These are phyloP conservation scores for Microplitis deprimator DNA, from an alignment of 2,888 invertebrate genomes.

Conservation along the genomic window DNA sequence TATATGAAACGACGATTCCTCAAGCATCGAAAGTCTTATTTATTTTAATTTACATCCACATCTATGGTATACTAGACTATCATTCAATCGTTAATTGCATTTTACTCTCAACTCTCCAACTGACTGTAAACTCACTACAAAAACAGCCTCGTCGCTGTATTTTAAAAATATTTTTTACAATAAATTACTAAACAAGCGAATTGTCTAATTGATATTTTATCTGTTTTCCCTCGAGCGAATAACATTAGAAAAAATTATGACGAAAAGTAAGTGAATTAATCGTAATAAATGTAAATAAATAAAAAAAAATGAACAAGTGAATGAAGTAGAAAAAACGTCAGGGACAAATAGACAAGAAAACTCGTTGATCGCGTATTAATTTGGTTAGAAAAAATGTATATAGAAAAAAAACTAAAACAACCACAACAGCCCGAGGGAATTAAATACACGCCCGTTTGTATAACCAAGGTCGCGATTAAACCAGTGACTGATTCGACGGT, in stretches of 20 bases:
- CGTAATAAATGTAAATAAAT: slow-evolving; percentile 5
- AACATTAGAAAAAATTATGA: neutral
- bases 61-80: neutral
- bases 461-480: slow-evolving; percentile 35
- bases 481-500: slow-evolving; percentile 36
- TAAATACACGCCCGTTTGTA: slow-evolving; percentile 26
- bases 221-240: neutral
- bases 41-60: slow-evolving; percentile 16
- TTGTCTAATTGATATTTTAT: slow-evolving; percentile 6
- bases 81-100: slow-evolving; percentile 10
- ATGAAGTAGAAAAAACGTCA: slow-evolving; percentile 11
- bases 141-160: neutral
- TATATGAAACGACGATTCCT: slow-evolving; percentile 62
- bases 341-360: slow-evolving; percentile 27
- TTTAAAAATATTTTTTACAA: neutral
- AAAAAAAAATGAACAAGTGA: neutral
- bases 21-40: slow-evolving; percentile 58
- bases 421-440: slow-evolving; percentile 29
- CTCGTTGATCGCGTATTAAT: slow-evolving; percentile 21
- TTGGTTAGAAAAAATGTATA: neutral
- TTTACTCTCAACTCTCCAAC: neutral
- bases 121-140: neutral
- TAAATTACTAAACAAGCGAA: neutral
- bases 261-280: slow-evolving; percentile 12
- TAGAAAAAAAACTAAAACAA: slow-evolving; percentile 16